These are phyloP conservation scores for Drosophila mulleri DNA, from an alignment of 2,888 invertebrate genomes.

Conservation along the genomic window DNA sequence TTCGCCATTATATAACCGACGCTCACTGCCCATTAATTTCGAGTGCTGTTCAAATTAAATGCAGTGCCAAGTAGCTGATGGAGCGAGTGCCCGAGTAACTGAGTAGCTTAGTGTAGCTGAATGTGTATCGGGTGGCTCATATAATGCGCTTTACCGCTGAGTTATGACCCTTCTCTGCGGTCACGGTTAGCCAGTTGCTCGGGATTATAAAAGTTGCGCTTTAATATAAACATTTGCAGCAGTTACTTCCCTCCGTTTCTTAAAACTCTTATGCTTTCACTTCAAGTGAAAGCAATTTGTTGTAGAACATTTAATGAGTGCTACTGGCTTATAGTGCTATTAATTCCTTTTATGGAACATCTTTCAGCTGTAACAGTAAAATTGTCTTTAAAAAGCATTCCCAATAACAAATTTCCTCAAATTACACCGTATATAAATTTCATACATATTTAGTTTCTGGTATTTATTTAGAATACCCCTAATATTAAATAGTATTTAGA, in stretches of 20 bases:
- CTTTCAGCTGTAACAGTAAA: not conserved
- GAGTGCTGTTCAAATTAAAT: slow-evolving; percentile 65
- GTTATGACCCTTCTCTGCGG: slow-evolving; percentile 38
- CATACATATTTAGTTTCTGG: too few relatives aligned
- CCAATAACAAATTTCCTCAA: too few relatives aligned
- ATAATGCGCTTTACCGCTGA: slow-evolving; percentile 27
- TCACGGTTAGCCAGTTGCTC: not conserved
- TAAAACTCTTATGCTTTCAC: not conserved
- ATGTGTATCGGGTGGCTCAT: slow-evolving; percentile 13
- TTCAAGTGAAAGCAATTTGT: slow-evolving; percentile 5
- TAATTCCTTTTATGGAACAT: not conserved
- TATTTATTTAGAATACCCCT: not conserved
- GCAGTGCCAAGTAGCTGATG: slow-evolving; percentile 23
- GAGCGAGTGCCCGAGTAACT: slow-evolving; percentile 7
- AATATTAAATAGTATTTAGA: not conserved
- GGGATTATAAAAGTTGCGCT: not conserved
- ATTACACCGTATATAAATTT: too few relatives aligned
- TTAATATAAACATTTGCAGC: slow-evolving; percentile 14
- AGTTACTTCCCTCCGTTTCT: not conserved
- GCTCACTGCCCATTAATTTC: slow-evolving; percentile 60
- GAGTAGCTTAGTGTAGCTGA: not conserved
- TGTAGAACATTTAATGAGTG: slow-evolving; percentile 3
- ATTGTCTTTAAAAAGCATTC: not conserved
- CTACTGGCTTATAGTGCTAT: not conserved
- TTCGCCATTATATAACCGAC: slow-evolving; percentile 43